Evolutionary conservation across 1,140 invertebrate genomes (phyloP).

Genomic region (Lordiphosa clarofinis): DNA sequence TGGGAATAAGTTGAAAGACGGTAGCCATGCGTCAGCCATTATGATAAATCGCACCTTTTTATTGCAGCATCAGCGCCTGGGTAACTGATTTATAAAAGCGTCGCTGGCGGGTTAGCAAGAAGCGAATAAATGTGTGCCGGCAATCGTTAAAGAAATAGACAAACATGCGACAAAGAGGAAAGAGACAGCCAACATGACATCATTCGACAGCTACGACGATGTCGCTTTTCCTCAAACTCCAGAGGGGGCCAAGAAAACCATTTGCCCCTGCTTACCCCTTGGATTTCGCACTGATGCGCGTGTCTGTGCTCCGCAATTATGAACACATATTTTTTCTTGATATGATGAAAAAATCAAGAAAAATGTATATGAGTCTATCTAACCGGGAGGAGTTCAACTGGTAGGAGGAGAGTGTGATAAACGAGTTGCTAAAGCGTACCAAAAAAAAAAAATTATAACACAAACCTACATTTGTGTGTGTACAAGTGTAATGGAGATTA

Average conservation of each 20-base stretch:
- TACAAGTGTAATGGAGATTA: slow-evolving; percentile 11
- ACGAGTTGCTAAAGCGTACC: slow-evolving; percentile 33
- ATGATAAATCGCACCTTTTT: slow-evolving; percentile 77
- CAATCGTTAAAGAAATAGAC: slow-evolving; percentile 35
- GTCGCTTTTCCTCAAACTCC: slow-evolving; percentile 54
- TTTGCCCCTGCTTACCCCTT: not conserved
- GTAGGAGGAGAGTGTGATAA: slow-evolving; percentile 29
- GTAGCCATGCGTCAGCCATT: slow-evolving; percentile 53
- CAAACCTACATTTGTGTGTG: slow-evolving; percentile 34
- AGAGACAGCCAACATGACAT: slow-evolving; percentile 56
- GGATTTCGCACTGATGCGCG: not conserved
- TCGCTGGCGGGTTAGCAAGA: slow-evolving; percentile 8
- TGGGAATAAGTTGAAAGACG: slow-evolving; percentile 7
- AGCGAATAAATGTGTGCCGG: slow-evolving; percentile 7
- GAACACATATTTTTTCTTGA: slow-evolving; percentile 52
- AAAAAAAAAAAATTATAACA: slow-evolving; percentile 23
- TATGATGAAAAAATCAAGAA: slow-evolving; percentile 31
- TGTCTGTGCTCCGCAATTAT: slow-evolving; percentile 50
- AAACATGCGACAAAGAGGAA: slow-evolving; percentile 10
- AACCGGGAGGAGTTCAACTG: no score
- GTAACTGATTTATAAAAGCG: slow-evolving; percentile 70
- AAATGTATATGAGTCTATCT: slow-evolving; percentile 13
- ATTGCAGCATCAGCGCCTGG: slow-evolving; percentile 75
- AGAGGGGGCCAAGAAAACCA: slow-evolving; percentile 11
- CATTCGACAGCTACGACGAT: slow-evolving; percentile 54